These are phyloP conservation scores for Eleginops maclovinus DNA, from an alignment of 2,113 vertebrate genomes.

Conservation along the genomic window DNA sequence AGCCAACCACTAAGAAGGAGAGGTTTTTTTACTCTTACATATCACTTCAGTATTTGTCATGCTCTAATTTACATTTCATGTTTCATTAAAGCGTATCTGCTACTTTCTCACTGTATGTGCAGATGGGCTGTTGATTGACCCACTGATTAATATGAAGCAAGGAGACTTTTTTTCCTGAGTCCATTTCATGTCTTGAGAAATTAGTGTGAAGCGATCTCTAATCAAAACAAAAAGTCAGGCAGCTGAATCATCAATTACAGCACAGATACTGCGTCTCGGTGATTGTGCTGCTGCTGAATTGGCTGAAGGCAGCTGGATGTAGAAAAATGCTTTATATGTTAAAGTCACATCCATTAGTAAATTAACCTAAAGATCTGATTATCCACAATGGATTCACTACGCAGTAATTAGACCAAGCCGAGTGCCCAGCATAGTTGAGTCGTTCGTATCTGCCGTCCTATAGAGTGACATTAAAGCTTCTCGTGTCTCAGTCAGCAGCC, in stretches of 20 bases:
- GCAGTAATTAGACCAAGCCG: conserved; percentile 1
- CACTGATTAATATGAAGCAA: conserved; percentile 11
- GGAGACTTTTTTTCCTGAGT: conserved; percentile 14
- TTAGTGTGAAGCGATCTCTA: background rate
- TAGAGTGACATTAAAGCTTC: background rate
- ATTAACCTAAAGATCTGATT: conserved; percentile 28
- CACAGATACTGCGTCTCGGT: conserved; percentile 11
- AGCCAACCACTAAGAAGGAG: background rate
- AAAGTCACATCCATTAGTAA: conserved; percentile 3
- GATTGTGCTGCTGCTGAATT: conserved; percentile 8
- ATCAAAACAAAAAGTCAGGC: conserved; percentile 24
- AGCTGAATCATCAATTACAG: conserved; percentile 5
- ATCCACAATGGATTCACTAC: background rate
- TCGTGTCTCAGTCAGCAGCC: conserved; percentile 6
- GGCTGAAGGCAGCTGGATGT: background rate
- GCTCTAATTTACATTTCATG: conserved; percentile 24
- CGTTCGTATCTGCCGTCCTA: conserved; percentile 12
- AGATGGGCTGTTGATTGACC: conserved; percentile 15
- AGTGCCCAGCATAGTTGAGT: background rate
- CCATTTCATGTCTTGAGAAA: background rate
- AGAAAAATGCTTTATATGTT: background rate
- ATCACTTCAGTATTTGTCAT: background rate
- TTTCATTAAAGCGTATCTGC: conserved; percentile 21
- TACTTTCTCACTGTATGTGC: background rate
- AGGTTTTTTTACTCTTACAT: too few relatives aligned